These are phyloP conservation scores for Polydesmus complanatus DNA, from an alignment of 2,888 invertebrate genomes.

Conservation along the genomic window DNA sequence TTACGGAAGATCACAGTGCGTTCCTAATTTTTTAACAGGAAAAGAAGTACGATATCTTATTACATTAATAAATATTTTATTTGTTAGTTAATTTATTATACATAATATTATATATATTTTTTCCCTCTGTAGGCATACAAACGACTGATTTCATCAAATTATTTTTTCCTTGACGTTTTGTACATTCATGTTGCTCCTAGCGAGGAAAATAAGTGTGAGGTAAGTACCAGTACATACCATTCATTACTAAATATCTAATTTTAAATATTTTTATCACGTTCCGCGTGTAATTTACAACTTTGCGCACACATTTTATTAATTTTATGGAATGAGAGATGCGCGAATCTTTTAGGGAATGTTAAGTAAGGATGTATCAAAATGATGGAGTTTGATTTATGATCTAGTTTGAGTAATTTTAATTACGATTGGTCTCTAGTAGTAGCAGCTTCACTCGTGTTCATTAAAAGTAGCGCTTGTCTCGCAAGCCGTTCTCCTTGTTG, in stretches of 20 bases:
- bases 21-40: conserved; percentile 43
- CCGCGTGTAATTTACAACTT: neutral
- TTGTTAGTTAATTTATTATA: neutral
- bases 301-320: no score
- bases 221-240: conserved; percentile 2
- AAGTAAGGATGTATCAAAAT: no score
- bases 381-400: no score
- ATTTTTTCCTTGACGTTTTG: conserved; percentile 54
- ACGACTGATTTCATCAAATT: conserved; percentile 41
- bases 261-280: neutral
- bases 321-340: no score
- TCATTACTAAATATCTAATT: neutral
- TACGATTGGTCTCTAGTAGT: no score
- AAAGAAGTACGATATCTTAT: conserved; percentile 24
- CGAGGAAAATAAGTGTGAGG: conserved; percentile 45
- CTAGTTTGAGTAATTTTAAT: no score
- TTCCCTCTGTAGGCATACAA: conserved; percentile 30
- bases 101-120: conserved; percentile 5
- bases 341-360: no score
- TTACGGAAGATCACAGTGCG: conserved; percentile 51
- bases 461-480: neutral
- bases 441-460: no score
- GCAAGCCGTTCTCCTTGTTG: conserved; percentile 8
- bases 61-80: neutral
- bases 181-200: conserved; percentile 54